A percentile compares a stretch with the other conserved stretches of the same genome.
phyloP scores from a whole-genome alignment of 2,797 vertebrate genomes.

The Spea hammondii region DNA sequence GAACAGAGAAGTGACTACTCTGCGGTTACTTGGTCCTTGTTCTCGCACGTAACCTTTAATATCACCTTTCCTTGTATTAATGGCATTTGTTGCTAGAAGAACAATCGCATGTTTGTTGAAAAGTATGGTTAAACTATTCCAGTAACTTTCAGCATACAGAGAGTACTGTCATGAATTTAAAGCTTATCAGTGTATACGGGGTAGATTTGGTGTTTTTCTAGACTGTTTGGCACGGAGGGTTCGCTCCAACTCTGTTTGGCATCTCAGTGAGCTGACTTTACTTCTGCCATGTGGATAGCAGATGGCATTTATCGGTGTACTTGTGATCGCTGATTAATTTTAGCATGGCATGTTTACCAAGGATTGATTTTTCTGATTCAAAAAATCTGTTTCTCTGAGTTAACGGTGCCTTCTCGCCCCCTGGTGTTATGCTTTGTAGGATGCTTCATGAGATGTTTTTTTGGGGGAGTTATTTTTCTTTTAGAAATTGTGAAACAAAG shows the following conservation, averaged over 20 bases:
- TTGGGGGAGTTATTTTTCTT: too few species aligned
- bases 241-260: neutral
- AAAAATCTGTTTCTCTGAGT: constrained; percentile 44
- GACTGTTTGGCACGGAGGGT: constrained; percentile 27
- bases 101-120: too few species aligned
- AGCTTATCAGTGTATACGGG: too few species aligned
- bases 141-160: too few species aligned
- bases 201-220: neutral
- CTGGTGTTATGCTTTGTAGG: neutral
- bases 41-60: too few species aligned
- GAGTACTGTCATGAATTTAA: too few species aligned
- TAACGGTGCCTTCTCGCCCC: constrained; percentile 12
- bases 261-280: constrained; percentile 22
- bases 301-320: constrained; percentile 40
- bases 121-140: too few species aligned
- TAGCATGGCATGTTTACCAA: constrained; percentile 41
- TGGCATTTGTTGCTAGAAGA: too few species aligned
- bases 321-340: constrained; percentile 43
- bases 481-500: too few species aligned
- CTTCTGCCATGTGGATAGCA: neutral
- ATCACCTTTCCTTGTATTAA: too few species aligned
- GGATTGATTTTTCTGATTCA: constrained; percentile 21
- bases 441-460: neutral
- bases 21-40: too few species aligned
- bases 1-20: too few species aligned